Evolutionary conservation across 2,797 vertebrate species (phyloP).

Genomic region (Oryzias dopingdopingensis): DNA sequence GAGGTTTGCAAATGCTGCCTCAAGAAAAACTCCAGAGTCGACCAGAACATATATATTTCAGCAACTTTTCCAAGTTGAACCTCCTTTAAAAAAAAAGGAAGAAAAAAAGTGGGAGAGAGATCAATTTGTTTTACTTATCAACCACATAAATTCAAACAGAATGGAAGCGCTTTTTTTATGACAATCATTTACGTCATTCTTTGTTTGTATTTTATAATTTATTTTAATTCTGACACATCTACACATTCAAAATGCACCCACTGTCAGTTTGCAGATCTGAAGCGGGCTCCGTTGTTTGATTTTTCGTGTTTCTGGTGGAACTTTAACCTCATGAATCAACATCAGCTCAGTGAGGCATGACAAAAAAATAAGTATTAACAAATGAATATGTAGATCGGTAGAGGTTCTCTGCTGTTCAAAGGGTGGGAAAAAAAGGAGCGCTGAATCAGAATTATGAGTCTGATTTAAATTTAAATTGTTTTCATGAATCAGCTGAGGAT

Average conservation of each 20-base stretch:
- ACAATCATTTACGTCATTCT: not conserved
- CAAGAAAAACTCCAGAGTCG: not conserved
- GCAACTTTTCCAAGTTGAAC: constrained; percentile 1
- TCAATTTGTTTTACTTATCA: not conserved
- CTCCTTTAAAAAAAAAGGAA: not conserved
- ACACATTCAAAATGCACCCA: not conserved
- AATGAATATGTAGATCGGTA: constrained; percentile 38
- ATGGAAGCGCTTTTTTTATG: not conserved
- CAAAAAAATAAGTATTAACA: constrained; percentile 28
- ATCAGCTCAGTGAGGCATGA: constrained; percentile 34
- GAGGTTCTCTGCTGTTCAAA: constrained; percentile 17
- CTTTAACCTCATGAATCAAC: constrained; percentile 33
- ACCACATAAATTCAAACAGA: not conserved
- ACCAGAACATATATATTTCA: constrained; percentile 4
- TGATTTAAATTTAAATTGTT: constrained; percentile 28
- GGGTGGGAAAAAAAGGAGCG: not conserved
- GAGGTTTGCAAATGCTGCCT: not conserved
- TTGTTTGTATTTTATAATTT: too few species aligned
- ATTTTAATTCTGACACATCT: not conserved
- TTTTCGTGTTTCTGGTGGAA: constrained; percentile 22
- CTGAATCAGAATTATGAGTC: constrained; percentile 6
- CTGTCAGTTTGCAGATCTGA: not conserved
- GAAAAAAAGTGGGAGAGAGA: not conserved
- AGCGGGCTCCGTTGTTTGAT: constrained; percentile 12
- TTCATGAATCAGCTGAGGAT: constrained; percentile 13